Evolutionary conservation across 2,888 invertebrate species (phyloP), one percentile per base, ranked within the genome.

Genomic region (Drosophila phalerata): DNA sequence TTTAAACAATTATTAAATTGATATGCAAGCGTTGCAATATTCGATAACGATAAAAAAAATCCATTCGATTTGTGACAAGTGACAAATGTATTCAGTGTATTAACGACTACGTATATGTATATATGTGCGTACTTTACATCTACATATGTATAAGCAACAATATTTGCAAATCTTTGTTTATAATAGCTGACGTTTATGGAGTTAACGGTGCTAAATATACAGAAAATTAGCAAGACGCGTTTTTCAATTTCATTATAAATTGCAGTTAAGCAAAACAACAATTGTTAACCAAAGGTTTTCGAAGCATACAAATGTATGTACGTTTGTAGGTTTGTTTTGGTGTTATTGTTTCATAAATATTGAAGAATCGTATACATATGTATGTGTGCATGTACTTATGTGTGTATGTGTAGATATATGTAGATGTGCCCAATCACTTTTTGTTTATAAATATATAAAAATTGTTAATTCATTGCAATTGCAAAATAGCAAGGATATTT

Each of bases 101-200:
- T 62, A 63, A 73, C 73, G 63, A 73, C 19, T 67, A 62, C 48
- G 30, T 45, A 48, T 45, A 58, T 57, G 40, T 65, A 57, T 60
- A n/a, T 71, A 52, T 52, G 75, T 62, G 52, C 28, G 42, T 57
- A 71, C 52, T 61, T 55, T 47, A 69, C 69, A 52, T 55, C 81
- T 75, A 65, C 69, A 77, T 77, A 86, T 79, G 75, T 73, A 79
- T 74, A 79, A 78, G 79, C 69, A 78, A 80, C 72, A 74, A 83
- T 77, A 85, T 73, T 79, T 77, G 79, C 79, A 69, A 79, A 87
- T 81, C 79, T 83, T 83, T 83, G 83, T 86, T 86, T 84, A 81
- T 86, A 79, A 74, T 77, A 79, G 83, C 67, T 82, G 67, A 70
- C 75, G 77, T 75, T 83, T 81, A 79, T 80, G 82, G 81, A 85